Percentiles rank a stretch among this genome's conserved stretches.
Evolutionary conservation across 2,888 invertebrate genomes (phyloP).

Genomic region (Nezara viridula): DNA sequence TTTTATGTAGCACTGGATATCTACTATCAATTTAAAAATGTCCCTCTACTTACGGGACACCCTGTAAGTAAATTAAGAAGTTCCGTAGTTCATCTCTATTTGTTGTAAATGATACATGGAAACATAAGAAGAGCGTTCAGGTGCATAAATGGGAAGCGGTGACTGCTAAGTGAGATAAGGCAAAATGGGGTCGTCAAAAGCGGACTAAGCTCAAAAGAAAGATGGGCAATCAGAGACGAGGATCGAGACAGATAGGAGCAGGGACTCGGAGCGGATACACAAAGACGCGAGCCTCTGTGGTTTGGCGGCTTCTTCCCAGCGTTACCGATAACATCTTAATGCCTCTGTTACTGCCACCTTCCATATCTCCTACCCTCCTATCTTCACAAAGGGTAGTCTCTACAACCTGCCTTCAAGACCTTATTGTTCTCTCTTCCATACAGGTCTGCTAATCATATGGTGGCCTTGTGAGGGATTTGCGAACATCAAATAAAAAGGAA

Average conservation of each 20-base stretch:
- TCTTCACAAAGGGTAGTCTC: constrained; percentile 1
- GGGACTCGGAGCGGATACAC: not conserved
- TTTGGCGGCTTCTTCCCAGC: not conserved
- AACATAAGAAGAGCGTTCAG: not conserved
- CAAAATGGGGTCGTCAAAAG: constrained; percentile 16
- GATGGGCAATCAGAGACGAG: constrained; percentile 11
- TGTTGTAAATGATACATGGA: not conserved
- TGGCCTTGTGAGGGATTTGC: not conserved
- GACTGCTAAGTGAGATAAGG: constrained; percentile 10
- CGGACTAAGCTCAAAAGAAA: constrained; percentile 18
- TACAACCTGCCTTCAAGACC: not conserved
- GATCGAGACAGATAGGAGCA: not conserved
- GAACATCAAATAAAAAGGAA: too few species aligned
- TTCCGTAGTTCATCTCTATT: not conserved
- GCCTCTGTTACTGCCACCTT: constrained; percentile 4
- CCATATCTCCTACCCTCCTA: not conserved
- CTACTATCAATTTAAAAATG: too few species aligned
- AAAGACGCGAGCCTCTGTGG: not conserved
- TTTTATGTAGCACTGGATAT: too few species aligned
- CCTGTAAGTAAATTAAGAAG: not conserved
- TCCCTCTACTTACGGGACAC: too few species aligned
- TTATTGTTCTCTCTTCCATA: constrained; percentile 6
- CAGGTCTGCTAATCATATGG: not conserved
- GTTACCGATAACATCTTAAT: not conserved
- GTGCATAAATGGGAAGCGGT: not conserved